These are phyloP conservation scores for Acanthurus tractus DNA, from an alignment of 2,797 vertebrate species.

Conservation along the genomic window DNA sequence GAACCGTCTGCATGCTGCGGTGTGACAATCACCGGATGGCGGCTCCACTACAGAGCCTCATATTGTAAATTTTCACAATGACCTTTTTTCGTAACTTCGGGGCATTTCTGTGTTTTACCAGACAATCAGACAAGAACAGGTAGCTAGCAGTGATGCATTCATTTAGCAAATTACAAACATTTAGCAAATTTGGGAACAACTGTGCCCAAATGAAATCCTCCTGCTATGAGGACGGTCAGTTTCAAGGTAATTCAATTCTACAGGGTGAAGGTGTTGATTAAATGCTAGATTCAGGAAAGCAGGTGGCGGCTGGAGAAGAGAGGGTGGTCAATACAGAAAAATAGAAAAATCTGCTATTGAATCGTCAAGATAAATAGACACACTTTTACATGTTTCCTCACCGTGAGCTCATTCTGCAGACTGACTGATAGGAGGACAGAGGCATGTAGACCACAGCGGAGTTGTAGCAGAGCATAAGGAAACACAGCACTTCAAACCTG, in stretches of 20 bases:
- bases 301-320: neutral
- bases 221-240: slow-evolving; percentile 8
- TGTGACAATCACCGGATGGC: slow-evolving; percentile 27
- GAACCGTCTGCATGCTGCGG: slow-evolving; percentile 10
- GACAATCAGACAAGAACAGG: slow-evolving; percentile 19
- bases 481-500: slow-evolving; percentile 97
- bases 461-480: slow-evolving; percentile 99
- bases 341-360: neutral
- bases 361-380: too few relatives aligned
- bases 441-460: slow-evolving; percentile 98
- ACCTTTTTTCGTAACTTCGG: slow-evolving; percentile 39
- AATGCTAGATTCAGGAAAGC: slow-evolving; percentile 15
- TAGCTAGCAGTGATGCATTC: slow-evolving; percentile 41
- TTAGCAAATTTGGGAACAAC: slow-evolving; percentile 20
- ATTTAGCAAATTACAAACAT: slow-evolving; percentile 32
- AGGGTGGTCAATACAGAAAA: slow-evolving; percentile 2
- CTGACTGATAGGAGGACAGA: slow-evolving; percentile 94
- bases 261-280: slow-evolving; percentile 12
- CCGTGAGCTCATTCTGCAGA: slow-evolving; percentile 97
- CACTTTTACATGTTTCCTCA: slow-evolving; percentile 73
- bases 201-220: slow-evolving; percentile 32
- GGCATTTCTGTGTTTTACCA: slow-evolving; percentile 16
- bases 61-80: slow-evolving; percentile 50
- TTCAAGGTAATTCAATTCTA: slow-evolving; percentile 26
- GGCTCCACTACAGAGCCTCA: slow-evolving; percentile 17